Conservation (phyloP, 2,888 invertebrate genomes). For the Hoplodrina blanda region DNA sequence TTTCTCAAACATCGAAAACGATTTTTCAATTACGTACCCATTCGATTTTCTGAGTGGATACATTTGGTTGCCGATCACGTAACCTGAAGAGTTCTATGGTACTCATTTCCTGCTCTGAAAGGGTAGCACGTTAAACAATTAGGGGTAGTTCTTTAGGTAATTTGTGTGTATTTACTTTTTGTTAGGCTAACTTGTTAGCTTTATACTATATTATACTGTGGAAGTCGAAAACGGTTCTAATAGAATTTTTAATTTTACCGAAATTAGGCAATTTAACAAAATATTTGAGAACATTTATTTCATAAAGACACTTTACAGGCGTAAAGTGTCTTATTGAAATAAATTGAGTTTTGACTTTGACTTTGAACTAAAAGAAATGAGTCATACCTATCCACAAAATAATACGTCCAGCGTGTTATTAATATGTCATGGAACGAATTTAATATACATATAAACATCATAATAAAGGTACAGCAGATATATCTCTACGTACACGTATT, state of each 20-base stretch:
- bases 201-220: background rate
- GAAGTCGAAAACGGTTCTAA: too few relatives aligned
- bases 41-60: conserved; percentile 57
- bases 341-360: too few relatives aligned
- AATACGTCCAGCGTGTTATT: too few relatives aligned
- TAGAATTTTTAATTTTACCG: too few relatives aligned
- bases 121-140: conserved; percentile 62
- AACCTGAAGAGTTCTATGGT: conserved; percentile 59
- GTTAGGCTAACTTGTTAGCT: conserved; percentile 2
- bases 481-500: background rate
- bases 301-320: too few relatives aligned
- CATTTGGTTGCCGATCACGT: conserved; percentile 64
- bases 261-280: too few relatives aligned
- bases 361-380: too few relatives aligned
- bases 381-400: too few relatives aligned
- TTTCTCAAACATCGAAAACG: conserved; percentile 60
- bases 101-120: conserved; percentile 66
- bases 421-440: too few relatives aligned
- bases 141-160: conserved; percentile 50
- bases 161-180: conserved; percentile 44
- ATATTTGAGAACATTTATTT: too few relatives aligned
- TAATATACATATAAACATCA: conserved; percentile 7
- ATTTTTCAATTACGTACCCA: conserved; percentile 68
- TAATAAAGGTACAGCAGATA: background rate
- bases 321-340: too few relatives aligned